Base-by-base conservation (phyloP, 2,888 invertebrate species). In the Leptinotarsa rubiginosa region DNA sequence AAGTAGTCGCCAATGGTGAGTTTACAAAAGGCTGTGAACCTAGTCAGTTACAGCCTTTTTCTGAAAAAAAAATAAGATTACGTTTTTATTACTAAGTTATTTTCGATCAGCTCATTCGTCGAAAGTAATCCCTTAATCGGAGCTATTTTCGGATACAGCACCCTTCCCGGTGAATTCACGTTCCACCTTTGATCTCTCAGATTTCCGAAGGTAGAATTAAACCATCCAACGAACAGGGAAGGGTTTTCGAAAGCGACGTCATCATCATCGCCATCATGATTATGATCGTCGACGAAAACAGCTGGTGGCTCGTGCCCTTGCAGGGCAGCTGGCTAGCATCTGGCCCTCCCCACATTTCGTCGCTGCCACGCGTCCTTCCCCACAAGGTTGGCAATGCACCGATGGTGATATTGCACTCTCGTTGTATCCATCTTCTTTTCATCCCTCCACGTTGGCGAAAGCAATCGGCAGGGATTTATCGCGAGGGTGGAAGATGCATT, bases 301-400 rank as follows among this genome's bases (percentile, higher is more conserved):
- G 74, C 76, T 76, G 76, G 56, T 65, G 71, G 72, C 76, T 74
- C 74, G 76, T 71, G 74, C 72, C 71, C 31, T 65, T 65, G 41
- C 41, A 31, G 25, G 56, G 70, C 78, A 78, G 78, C 76, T 78
- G 78, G 66, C 75, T 50, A 41, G 70, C 78, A 78, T 76, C 76
- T 78, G 78, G 75, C 75, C 71, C 74, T 72, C 75, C 72, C 75
- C 41, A 7, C n/a, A 0, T 47, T 41, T 69, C 54, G 56, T 59
- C 76, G 69, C 72, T 65, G 70, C 77, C 75, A 77, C 76, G 67
- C 75, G 76, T 76, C 73, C 64, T 47, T 72, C 70, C 56, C 74
- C 74, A 50, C 66, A 59, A 69, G 54, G 52, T 65, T 56, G 18
- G 12, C 41, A 41, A 47, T 41, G n/a, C 54, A 56, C 47, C 50